Evolutionary conservation across 2,888 invertebrate genomes (phyloP), one percentile per base, ranked within the genome.

Genomic region (Nemurella pictetii): DNA sequence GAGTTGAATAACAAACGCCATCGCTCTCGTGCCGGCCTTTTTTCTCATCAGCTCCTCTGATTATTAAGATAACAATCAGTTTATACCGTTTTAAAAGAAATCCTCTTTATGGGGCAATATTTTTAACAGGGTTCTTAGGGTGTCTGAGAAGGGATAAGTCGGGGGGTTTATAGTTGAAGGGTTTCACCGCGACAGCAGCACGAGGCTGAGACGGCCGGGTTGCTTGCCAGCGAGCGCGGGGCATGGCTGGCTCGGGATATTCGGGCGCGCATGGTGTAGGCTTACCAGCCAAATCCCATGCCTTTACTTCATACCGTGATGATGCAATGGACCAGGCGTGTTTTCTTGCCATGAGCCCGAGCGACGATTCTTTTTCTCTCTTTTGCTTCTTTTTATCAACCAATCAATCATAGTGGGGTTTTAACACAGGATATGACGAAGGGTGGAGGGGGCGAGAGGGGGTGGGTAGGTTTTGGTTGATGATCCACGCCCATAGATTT

Each of bases 361-460:
- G 4, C 78, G 75, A 9, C 12, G 75, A 75, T 75, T 81, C 80
- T 81, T 35, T 32, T 35, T 32, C 80, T 36, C 36, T 81, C 36
- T 55, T 81, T 81, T 35, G 81, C 81, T 55, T 83, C 84, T 86
- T 84, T 86, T 83, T 86, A 86, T 86, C 86, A 86, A 84, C 85
- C 86, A 86, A 86, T 86, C 86, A 86, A 86, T 86, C 86, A 86
- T 86, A 85, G 85, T 84, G 85, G 84, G 83, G 82, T 85, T 82
- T 85, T 85, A 85, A 55, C 73, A 32, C 83, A 80, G 85, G 84
- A 85, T 78, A 82, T 82, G 36, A 82, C 82, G 82, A 78, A 78
- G 28, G 82, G 78, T 32, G 28, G 55, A 32, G 83, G 25, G 73
- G 83, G 32, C 78, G 9, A 77, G 30, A n/a, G 28, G 36, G 72